phyloP scores from a whole-genome alignment of 2,113 vertebrate species.

The Chaetorhynchus papuensis region DNA sequence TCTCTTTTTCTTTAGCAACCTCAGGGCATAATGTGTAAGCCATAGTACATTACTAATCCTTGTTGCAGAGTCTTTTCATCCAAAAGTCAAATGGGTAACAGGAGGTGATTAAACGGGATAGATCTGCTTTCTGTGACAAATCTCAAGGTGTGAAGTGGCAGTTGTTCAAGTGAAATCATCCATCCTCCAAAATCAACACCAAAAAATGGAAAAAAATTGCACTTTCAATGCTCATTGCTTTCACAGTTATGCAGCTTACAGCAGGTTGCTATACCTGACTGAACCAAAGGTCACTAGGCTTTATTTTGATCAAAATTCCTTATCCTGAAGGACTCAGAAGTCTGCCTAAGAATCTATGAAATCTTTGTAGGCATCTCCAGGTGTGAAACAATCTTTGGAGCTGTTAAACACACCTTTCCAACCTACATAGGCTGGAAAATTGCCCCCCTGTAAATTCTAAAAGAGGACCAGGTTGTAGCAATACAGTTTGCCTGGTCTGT shows the following conservation, averaged over 20 bases:
- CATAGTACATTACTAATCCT: not conserved
- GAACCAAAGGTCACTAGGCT: not conserved
- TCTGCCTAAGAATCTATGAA: not conserved
- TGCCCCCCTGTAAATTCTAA: not conserved
- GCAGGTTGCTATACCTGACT: not conserved
- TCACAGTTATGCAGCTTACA: not conserved
- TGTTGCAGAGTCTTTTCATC: conserved; percentile 29
- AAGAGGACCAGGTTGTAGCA: not conserved
- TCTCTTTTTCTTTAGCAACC: not conserved
- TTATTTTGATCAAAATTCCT: not conserved
- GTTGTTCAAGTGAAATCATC: not conserved
- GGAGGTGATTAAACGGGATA: not conserved
- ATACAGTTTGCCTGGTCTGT: not conserved
- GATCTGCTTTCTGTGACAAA: not conserved
- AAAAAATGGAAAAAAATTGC: not conserved
- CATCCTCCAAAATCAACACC: not conserved
- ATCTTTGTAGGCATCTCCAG: not conserved
- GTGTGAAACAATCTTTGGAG: not conserved
- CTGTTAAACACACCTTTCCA: not conserved
- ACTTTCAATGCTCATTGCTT: not conserved
- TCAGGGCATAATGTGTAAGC: not conserved
- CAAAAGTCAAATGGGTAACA: not conserved
- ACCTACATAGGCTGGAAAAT: not conserved
- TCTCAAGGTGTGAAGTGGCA: not conserved
- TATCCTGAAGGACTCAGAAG: not conserved